Evolutionary conservation across 2,113 vertebrate genomes (phyloP), one percentile per base, ranked within the genome.

Genomic region (Microcebus tavaratra): DNA sequence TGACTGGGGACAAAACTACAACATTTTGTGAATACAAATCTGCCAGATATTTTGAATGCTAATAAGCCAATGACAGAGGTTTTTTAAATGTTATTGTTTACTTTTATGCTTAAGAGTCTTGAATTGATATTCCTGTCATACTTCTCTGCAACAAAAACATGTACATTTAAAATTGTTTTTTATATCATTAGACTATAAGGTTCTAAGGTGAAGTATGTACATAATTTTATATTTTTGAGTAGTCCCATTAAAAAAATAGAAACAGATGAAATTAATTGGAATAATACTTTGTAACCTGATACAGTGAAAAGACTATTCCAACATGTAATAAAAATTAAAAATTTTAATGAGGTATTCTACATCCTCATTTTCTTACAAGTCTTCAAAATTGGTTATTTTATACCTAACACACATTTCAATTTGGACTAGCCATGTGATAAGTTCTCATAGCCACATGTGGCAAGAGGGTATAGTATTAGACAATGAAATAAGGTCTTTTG

Each of bases 1-100:
- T 90, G 81, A 86, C 57, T 93, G 83, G 75, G n/a, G 72, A 57
- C 27, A 95, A 82, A 95, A 73, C 6, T 85, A 10, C 5, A 57
- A 42, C 6, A 63, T 88, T 91, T 91, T 10, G 34, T 86, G 9
- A 80, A 68, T 68, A 39, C 48, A 90, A 1, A 87, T 55, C 55
- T 93, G 11, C 27, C 59, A 59, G 72, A 65, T 78, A 82, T 45
- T 78, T 34, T 53, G 53, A 93, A 45, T 55, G 39, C 59, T 55
- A 14, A 17, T 67, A 93, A 72, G 39, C 48, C 45, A 85, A 17
- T 75, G 39, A 79, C 14, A 78, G 65, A 88, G 2, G 18, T n/a
- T 65, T 80, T 80, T 68, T 3, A 27, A 91, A 18, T 63, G 57
- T 93, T 67, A 21, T 72, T 39, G 6, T 93, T 75, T 90, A n/a